Conservation (phyloP, 2,113 vertebrate species). For the Castor canadensis region DNA sequence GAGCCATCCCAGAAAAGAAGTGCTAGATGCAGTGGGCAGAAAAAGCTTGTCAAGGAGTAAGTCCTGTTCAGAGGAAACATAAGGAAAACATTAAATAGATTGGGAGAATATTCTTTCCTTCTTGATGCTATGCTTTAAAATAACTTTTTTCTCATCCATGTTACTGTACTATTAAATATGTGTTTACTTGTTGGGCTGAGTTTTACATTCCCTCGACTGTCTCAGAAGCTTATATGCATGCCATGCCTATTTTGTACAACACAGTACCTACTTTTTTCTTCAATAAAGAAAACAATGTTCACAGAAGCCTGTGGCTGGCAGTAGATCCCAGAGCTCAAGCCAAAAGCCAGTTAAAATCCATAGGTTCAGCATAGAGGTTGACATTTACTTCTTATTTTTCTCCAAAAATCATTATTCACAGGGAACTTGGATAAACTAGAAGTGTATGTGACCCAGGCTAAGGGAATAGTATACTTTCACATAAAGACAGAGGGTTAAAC, state of each 20-base stretch:
- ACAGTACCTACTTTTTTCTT: background rate
- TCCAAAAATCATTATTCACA: constrained; percentile 24
- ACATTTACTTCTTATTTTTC: constrained; percentile 57
- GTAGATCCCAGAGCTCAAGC: background rate
- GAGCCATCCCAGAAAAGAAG: constrained; percentile 66
- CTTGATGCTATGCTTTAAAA: constrained; percentile 73
- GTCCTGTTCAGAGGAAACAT: constrained; percentile 75
- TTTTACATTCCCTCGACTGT: constrained; percentile 28
- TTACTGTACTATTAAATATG: constrained; percentile 58
- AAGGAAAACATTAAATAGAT: constrained; percentile 85
- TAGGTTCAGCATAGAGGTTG: constrained; percentile 28
- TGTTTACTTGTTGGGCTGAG: constrained; percentile 63
- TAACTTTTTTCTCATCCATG: constrained; percentile 70
- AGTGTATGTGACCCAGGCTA: background rate
- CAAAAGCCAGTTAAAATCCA: constrained; percentile 52
- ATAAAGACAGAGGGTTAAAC: constrained; percentile 4
- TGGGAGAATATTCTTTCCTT: constrained; percentile 70
- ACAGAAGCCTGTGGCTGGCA: constrained; percentile 25
- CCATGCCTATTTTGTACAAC: constrained; percentile 51
- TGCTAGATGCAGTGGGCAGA: constrained; percentile 76
- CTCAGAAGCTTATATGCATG: background rate
- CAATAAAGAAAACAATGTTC: constrained; percentile 39
- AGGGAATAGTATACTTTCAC: constrained; percentile 33
- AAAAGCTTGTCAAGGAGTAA: constrained; percentile 80
- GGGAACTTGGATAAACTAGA: constrained; percentile 14